phyloP scores from a whole-genome alignment of 2,888 invertebrate species.

The Clistopyga incitator region DNA sequence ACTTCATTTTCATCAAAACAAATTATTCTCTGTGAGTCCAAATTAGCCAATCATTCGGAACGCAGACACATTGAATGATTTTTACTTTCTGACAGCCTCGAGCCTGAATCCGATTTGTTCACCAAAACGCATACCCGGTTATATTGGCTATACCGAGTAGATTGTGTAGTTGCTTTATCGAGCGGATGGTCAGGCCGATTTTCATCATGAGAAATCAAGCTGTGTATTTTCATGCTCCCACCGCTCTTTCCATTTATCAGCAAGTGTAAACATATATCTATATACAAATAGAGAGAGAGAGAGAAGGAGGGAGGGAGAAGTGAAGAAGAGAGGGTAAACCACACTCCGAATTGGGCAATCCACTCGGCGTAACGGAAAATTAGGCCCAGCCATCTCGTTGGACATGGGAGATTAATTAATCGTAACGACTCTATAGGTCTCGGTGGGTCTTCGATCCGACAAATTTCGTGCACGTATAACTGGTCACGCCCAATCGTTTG shows the following conservation, averaged over 20 bases:
- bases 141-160: constrained; percentile 1
- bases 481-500: constrained; percentile 41
- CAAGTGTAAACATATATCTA: constrained; percentile 10
- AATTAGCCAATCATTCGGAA: too few relatives aligned
- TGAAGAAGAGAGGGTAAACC: constrained; percentile 51
- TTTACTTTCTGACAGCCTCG: too few relatives aligned
- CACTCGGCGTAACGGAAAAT: constrained; percentile 64
- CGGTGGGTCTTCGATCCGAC: constrained; percentile 31
- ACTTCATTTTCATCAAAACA: too few relatives aligned
- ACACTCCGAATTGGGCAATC: constrained; percentile 59
- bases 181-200: constrained; percentile 26
- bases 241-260: constrained; percentile 20
- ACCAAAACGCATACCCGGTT: constrained; percentile 1
- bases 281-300: not conserved
- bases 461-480: constrained; percentile 41
- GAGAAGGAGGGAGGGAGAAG: not conserved
- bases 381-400: constrained; percentile 62
- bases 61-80: too few relatives aligned
- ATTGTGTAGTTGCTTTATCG: constrained; percentile 44
- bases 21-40: too few relatives aligned
- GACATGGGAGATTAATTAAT: constrained; percentile 62
- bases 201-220: constrained; percentile 55
- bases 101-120: not conserved
- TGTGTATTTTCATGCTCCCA: constrained; percentile 32
- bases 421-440: constrained; percentile 47